Evolutionary conservation across 2,888 invertebrate species (phyloP).

Genomic region (Nomada ferruginata): DNA sequence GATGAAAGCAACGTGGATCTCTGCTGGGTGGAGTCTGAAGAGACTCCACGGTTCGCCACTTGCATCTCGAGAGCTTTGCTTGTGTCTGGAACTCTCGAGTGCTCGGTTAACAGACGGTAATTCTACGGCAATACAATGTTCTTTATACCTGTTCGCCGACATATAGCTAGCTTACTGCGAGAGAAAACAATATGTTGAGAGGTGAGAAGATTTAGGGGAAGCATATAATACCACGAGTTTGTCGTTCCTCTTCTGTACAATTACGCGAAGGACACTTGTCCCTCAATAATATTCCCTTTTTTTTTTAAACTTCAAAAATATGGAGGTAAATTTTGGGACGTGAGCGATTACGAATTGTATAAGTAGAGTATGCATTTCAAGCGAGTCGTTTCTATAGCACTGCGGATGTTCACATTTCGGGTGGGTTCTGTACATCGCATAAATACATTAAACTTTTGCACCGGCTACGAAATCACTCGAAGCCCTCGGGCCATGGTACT

Average conservation of each 20-base stretch:
- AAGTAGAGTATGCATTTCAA: not conserved
- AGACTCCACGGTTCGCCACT: conserved; percentile 75
- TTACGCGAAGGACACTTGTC: not conserved
- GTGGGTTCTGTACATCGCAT: conserved; percentile 16
- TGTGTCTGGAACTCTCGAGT: conserved; percentile 71
- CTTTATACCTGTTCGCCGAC: conserved; percentile 5
- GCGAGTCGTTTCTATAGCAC: conserved; percentile 11
- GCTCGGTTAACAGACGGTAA: conserved; percentile 72
- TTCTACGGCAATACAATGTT: conserved; percentile 55
- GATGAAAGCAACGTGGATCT: conserved; percentile 55
- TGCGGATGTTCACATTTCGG: conserved; percentile 27
- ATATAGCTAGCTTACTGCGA: not conserved
- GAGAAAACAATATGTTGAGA: conserved; percentile 3
- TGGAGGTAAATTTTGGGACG: not conserved
- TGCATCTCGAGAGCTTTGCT: conserved; percentile 73
- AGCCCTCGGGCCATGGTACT: conserved; percentile 32
- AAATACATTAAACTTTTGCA: conserved; percentile 57
- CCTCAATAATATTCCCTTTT: too few relatives aligned
- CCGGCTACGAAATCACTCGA: conserved; percentile 49
- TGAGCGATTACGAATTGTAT: conserved; percentile 1
- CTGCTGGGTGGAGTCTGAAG: conserved; percentile 64
- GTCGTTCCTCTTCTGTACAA: too few relatives aligned
- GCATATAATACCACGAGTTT: not conserved
- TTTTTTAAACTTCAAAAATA: too few relatives aligned
- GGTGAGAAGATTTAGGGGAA: not conserved